Conservation (phyloP, 2,797 vertebrate species). For the Discoglossus pictus region DNA sequence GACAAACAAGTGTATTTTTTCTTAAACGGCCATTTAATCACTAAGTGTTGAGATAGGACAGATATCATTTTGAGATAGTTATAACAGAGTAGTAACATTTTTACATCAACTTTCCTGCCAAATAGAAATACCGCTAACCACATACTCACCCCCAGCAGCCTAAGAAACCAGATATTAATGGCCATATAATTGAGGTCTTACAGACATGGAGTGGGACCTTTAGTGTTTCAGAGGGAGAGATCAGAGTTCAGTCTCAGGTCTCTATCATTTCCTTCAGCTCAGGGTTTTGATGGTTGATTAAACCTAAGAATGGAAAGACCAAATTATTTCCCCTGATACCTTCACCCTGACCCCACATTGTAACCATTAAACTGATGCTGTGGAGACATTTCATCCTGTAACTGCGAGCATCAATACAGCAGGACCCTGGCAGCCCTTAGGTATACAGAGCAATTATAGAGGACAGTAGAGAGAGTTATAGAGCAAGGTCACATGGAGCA, state of each 20-base stretch:
- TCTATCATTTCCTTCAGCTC: constrained; percentile 24
- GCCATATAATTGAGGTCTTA: constrained; percentile 56
- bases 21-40: too few relatives aligned
- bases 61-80: not conserved
- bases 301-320: constrained; percentile 28
- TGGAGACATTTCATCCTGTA: too few relatives aligned
- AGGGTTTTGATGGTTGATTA: constrained; percentile 20
- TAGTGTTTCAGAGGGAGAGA: constrained; percentile 33
- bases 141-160: constrained; percentile 27
- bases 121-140: constrained; percentile 33
- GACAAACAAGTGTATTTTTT: too few relatives aligned
- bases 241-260: constrained; percentile 26
- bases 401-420: too few relatives aligned
- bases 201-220: constrained; percentile 50
- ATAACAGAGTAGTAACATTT: constrained; percentile 8
- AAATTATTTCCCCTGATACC: constrained; percentile 27
- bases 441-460: too few relatives aligned
- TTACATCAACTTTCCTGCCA: constrained; percentile 30
- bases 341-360: constrained; percentile 6
- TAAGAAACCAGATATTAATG: constrained; percentile 49
- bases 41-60: not conserved
- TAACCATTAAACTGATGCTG: not conserved
- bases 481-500: too few relatives aligned
- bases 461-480: too few relatives aligned
- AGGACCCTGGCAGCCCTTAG: too few relatives aligned